A percentile compares a stretch with the other conserved stretches of the same genome.
phyloP scores from a whole-genome alignment of 2,113 vertebrate species.

The Oreochromis aureus region DNA sequence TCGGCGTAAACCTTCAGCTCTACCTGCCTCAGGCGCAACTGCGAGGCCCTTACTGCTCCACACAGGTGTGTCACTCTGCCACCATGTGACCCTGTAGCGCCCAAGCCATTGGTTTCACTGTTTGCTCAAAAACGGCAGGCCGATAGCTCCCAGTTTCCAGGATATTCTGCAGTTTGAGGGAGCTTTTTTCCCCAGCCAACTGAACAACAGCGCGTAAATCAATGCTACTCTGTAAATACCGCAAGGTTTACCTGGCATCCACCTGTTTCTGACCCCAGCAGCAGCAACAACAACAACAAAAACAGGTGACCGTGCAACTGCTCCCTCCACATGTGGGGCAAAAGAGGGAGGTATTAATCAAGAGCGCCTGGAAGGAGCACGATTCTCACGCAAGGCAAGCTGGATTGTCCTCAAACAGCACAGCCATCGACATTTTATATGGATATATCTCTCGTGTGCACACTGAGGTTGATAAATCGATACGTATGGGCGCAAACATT shows the following conservation, averaged over 20 bases:
- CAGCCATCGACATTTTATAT: conserved; percentile 52
- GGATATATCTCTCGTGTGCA: conserved; percentile 52
- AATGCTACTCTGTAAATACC: conserved; percentile 68
- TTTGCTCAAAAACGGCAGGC: conserved; percentile 57
- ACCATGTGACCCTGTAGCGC: conserved; percentile 73
- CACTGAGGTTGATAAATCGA: conserved; percentile 70
- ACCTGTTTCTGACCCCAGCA: conserved; percentile 34
- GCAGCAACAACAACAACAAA: neutral
- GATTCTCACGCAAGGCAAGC: neutral
- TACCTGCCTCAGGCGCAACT: conserved; percentile 62
- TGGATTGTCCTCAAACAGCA: neutral
- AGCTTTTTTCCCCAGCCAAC: conserved; percentile 45
- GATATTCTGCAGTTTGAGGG: conserved; percentile 29
- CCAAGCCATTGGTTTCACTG: conserved; percentile 65
- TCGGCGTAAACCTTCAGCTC: conserved; percentile 46
- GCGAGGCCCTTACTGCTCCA: conserved; percentile 34
- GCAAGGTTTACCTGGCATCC: conserved; percentile 49
- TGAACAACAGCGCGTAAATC: conserved; percentile 66
- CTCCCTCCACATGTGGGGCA: neutral
- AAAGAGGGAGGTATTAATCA: neutral
- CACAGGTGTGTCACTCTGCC: conserved; percentile 73
- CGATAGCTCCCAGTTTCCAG: conserved; percentile 45
- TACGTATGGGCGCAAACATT: conserved; percentile 63
- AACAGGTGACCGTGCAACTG: neutral
- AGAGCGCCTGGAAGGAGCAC: conserved; percentile 10